Base-by-base conservation (phyloP, 1,140 invertebrate genomes). In the Lucilia sericata region DNA sequence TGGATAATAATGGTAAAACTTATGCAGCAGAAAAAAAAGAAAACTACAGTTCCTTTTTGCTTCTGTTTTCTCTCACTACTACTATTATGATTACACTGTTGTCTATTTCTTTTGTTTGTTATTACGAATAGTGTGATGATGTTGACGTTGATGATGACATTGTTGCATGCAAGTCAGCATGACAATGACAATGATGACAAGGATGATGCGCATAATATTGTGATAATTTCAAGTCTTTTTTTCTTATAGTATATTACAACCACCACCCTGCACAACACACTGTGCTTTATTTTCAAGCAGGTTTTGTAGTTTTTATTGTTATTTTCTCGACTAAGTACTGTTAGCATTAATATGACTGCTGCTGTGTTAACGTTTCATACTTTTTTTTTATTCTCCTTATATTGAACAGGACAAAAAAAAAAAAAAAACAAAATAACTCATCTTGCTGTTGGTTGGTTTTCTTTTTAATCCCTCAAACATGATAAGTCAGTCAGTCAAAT, bases 121-220 rank as follows among this genome's bases (percentile, higher is more conserved):
- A 21, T 80, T 80, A 80, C 47, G 76, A 80, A 49, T 80, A 42
- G 76, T 80, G 76, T 80, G 42, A 80, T 80, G 42, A 80, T 80
- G 76, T 49, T 80, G 76, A 80, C 76, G 21, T 80, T 80, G 76
- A 80, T 80, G 76, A 80, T 80, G 76, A 80, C 76, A 80, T 80
- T 80, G 76, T 80, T 80, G 42, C 47, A 80, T 80, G 76, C 76
- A 80, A 80, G 76, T 80, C 76, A 80, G 76, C 42, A 49, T 80
- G 76, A 80, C 76, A 80, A 49, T 80, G 76, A 80, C 76, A 80
- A 80, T 80, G 76, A 80, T 80, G 76, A 80, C 76, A 80, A 80
- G n/a, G 47, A 80, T 80, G 76, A 49, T 80, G 76, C 13, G 25
- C n/a, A 80, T 80, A 80, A 80, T 80, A 80, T 80, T 80, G 76